phyloP scores from a whole-genome alignment of 2,888 invertebrate genomes.

The Melinaea menophilus region DNA sequence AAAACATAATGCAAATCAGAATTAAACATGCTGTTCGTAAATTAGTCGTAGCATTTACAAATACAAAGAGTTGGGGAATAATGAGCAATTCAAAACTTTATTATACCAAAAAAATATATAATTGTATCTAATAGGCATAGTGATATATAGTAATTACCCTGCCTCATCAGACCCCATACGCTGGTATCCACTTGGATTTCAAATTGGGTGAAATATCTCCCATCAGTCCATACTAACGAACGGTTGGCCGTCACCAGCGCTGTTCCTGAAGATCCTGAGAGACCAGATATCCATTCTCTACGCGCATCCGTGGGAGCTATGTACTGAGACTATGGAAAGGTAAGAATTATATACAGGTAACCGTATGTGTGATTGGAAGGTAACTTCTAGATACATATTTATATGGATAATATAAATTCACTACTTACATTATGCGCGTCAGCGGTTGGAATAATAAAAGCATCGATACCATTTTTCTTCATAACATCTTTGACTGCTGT shows the following conservation, averaged over 20 bases:
- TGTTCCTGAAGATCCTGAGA: conserved; percentile 93
- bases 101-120: neutral
- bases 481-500: conserved; percentile 46
- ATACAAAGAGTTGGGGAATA: neutral
- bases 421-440: conserved; percentile 87
- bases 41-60: no score
- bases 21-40: no score
- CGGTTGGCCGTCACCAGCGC: conserved; percentile 86
- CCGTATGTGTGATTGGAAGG: neutral
- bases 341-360: neutral
- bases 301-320: conserved; percentile 90
- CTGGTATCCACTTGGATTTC: conserved; percentile 84
- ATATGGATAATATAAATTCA: neutral
- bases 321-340: conserved; percentile 86
- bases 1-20: no score
- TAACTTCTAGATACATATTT: neutral
- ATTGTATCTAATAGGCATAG: neutral
- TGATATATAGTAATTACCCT: conserved; percentile 45
- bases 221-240: conserved; percentile 96
- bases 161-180: conserved; percentile 93
- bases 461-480: conserved; percentile 72
- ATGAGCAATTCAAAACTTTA: neutral
- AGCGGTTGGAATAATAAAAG: conserved; percentile 89
- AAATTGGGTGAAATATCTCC: conserved; percentile 97
- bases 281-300: conserved; percentile 90